Conservation (phyloP, 2,797 vertebrate genomes). For the Helicolenus hilgendorfi region DNA sequence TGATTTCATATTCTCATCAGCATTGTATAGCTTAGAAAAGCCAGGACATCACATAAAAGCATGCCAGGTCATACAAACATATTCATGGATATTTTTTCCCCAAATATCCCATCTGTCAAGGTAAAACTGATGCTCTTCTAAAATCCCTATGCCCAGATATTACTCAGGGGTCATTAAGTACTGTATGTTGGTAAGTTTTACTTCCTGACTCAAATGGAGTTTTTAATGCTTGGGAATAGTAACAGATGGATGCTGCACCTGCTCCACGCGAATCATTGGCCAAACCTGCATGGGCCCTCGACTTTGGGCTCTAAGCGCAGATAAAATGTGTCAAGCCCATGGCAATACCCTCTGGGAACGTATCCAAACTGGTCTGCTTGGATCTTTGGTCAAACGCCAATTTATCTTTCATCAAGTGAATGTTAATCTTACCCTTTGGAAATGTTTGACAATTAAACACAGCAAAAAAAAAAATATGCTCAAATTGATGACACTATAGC, state of each 20-base stretch:
- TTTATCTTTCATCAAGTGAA: conserved; percentile 50
- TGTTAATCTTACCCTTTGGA: not conserved
- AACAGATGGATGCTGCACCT: conserved; percentile 83
- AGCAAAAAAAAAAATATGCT: not conserved
- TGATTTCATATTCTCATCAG: not conserved
- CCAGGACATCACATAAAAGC: conserved; percentile 4
- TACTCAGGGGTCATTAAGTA: conserved; percentile 44
- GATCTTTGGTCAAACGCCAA: conserved; percentile 59
- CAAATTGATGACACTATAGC: not conserved
- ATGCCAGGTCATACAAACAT: not conserved
- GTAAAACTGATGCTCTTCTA: conserved; percentile 2
- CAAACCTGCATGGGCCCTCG: conserved; percentile 56
- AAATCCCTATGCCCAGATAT: conserved; percentile 9
- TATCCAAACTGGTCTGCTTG: conserved; percentile 48
- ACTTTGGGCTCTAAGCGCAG: conserved; percentile 60
- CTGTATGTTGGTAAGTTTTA: conserved; percentile 33
- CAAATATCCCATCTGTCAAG: not conserved
- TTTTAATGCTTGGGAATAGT: conserved; percentile 58
- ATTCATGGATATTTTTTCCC: not conserved
- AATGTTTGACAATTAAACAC: conserved; percentile 16
- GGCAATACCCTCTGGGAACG: conserved; percentile 61
- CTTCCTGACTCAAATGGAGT: conserved; percentile 53
- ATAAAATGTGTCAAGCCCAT: conserved; percentile 73
- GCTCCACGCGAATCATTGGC: conserved; percentile 60
- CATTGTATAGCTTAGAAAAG: not conserved